phyloP scores from a whole-genome alignment of 2,888 invertebrate species.

The Nomada ruficornis region DNA sequence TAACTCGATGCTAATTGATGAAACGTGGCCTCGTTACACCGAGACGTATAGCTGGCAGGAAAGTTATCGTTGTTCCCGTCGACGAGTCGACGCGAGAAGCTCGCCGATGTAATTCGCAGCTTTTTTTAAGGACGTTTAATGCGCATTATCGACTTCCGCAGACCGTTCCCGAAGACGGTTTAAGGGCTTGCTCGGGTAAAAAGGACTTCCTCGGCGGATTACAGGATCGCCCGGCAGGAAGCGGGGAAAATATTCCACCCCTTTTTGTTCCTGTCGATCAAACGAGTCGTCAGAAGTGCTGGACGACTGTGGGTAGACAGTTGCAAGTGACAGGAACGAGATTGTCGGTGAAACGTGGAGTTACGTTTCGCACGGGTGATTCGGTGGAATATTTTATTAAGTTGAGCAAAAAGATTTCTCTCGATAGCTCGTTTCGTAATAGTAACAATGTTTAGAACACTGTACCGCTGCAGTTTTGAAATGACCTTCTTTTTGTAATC shows the following conservation, averaged over 20 bases:
- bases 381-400: too few relatives aligned
- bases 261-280: background rate
- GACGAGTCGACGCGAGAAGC: slow-evolving; percentile 3
- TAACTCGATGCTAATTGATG: slow-evolving; percentile 35
- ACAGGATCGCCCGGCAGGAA: slow-evolving; percentile 6
- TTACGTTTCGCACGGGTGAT: background rate
- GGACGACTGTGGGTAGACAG: too few relatives aligned
- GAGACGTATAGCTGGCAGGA: background rate
- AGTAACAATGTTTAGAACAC: too few relatives aligned
- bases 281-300: too few relatives aligned
- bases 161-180: background rate
- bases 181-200: slow-evolving; percentile 22
- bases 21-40: slow-evolving; percentile 8
- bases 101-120: slow-evolving; percentile 21
- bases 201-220: slow-evolving; percentile 21
- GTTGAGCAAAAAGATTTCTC: too few relatives aligned
- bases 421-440: too few relatives aligned
- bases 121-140: slow-evolving; percentile 20
- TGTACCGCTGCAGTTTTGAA: too few relatives aligned
- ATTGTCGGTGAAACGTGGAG: background rate
- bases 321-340: too few relatives aligned
- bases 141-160: background rate
- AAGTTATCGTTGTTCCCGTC: slow-evolving; percentile 15
- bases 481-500: too few relatives aligned
- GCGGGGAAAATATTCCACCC: background rate